Conservation (phyloP, 1,140 invertebrate genomes). For the Solen grandis region DNA sequence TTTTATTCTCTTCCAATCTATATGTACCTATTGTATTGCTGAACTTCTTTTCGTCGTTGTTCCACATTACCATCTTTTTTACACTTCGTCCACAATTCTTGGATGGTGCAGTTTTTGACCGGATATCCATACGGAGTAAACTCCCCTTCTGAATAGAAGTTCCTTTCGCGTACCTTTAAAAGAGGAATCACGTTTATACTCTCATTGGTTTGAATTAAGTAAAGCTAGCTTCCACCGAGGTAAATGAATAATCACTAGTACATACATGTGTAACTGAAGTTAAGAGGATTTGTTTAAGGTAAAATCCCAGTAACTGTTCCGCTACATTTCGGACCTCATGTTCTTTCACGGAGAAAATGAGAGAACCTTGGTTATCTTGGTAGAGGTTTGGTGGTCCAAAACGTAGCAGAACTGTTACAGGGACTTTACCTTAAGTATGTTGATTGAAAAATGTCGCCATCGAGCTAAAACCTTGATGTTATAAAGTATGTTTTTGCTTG, state of each 20-base stretch:
- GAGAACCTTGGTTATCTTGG: not conserved
- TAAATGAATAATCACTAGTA: too few species aligned
- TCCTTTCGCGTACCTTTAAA: conserved; percentile 76
- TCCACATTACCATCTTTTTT: conserved; percentile 86
- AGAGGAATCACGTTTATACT: conserved; percentile 81
- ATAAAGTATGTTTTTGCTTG: too few species aligned
- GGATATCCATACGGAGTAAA: conserved; percentile 90
- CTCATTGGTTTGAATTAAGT: too few species aligned
- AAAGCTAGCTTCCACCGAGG: too few species aligned
- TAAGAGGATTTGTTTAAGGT: not conserved
- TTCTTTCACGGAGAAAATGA: not conserved
- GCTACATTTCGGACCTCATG: too few species aligned
- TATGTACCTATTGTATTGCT: conserved; percentile 69
- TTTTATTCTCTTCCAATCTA: too few species aligned
- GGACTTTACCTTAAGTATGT: too few species aligned
- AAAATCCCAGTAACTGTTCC: too few species aligned
- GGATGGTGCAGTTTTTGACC: conserved; percentile 88
- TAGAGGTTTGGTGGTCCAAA: too few species aligned
- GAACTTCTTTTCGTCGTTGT: conserved; percentile 57
- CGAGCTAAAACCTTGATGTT: too few species aligned
- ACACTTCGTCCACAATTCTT: conserved; percentile 92
- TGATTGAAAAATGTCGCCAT: not conserved
- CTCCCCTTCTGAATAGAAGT: conserved; percentile 91
- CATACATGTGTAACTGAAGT: not conserved
- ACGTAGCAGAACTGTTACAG: too few species aligned